These are phyloP conservation scores for Meriones psammophilus DNA, from an alignment of 2,797 vertebrate species.

Conservation along the genomic window DNA sequence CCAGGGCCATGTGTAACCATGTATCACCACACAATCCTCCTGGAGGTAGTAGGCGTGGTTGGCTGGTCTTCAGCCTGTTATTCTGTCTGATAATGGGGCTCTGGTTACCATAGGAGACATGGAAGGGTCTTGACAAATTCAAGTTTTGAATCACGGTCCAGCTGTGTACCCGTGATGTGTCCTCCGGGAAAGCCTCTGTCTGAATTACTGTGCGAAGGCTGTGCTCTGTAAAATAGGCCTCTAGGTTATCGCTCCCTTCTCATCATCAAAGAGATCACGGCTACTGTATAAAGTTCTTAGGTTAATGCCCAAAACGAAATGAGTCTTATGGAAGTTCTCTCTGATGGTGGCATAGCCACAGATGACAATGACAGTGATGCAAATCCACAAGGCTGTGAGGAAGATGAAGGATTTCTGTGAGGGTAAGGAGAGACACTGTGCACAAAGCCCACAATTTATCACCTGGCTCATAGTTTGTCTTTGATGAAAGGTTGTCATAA, in stretches of 20 bases:
- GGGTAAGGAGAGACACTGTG: background rate
- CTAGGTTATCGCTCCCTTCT: background rate
- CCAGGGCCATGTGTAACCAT: background rate
- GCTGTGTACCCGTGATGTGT: background rate
- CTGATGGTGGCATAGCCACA: background rate
- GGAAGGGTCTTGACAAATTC: background rate
- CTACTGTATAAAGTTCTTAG: background rate
- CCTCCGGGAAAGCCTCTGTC: background rate
- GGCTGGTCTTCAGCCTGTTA: background rate
- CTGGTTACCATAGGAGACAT: background rate
- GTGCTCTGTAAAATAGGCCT: background rate
- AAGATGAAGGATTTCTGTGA: background rate
- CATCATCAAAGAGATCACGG: background rate
- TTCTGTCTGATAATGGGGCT: background rate
- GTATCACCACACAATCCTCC: background rate
- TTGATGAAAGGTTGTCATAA: background rate
- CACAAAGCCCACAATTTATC: background rate
- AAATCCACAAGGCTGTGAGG: background rate
- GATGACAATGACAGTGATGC: background rate
- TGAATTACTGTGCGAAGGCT: slow-evolving; percentile 44
- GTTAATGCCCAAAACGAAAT: background rate
- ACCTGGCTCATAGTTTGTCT: background rate
- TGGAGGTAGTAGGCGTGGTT: background rate
- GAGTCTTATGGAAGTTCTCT: background rate
- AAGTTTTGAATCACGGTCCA: slow-evolving; percentile 15